A percentile compares a stretch with the other conserved stretches of the same genome.
Conservation (phyloP, 1,140 invertebrate species). For the Dreissena rostriformis region DNA sequence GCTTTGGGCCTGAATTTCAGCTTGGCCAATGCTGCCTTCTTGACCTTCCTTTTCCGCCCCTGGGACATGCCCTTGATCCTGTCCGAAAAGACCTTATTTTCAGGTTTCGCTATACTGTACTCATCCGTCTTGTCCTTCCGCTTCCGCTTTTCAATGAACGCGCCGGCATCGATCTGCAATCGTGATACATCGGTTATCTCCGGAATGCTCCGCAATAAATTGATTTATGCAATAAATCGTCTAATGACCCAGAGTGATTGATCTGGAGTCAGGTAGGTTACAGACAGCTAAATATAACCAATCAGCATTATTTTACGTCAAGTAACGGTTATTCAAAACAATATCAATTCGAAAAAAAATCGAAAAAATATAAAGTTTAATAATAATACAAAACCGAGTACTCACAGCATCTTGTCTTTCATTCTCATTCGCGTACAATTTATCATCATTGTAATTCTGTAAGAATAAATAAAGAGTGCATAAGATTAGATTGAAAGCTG, state of each 20-base stretch:
- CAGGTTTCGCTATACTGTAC: slow-evolving; percentile 25
- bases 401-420: slow-evolving; percentile 59
- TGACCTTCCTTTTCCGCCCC: slow-evolving; percentile 11
- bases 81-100: slow-evolving; percentile 38
- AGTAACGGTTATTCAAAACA: too few relatives aligned
- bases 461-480: not conserved
- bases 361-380: too few relatives aligned
- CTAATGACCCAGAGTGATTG: too few relatives aligned
- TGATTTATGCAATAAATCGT: too few relatives aligned
- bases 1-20: slow-evolving; percentile 38
- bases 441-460: slow-evolving; percentile 41
- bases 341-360: too few relatives aligned
- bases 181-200: too few relatives aligned
- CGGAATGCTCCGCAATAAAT: too few relatives aligned
- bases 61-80: slow-evolving; percentile 55
- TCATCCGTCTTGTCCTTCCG: slow-evolving; percentile 56
- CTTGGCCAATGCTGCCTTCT: slow-evolving; percentile 21
- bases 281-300: too few relatives aligned
- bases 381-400: not conserved
- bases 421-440: slow-evolving; percentile 54
- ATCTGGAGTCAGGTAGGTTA: too few relatives aligned
- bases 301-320: too few relatives aligned
- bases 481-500: not conserved
- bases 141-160: slow-evolving; percentile 54
- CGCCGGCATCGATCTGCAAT: slow-evolving; percentile 54